A percentile compares a stretch with the other conserved stretches of the same genome.
These are phyloP conservation scores for Penaeus monodon DNA, from an alignment of 2,888 invertebrate species.

Conservation along the genomic window DNA sequence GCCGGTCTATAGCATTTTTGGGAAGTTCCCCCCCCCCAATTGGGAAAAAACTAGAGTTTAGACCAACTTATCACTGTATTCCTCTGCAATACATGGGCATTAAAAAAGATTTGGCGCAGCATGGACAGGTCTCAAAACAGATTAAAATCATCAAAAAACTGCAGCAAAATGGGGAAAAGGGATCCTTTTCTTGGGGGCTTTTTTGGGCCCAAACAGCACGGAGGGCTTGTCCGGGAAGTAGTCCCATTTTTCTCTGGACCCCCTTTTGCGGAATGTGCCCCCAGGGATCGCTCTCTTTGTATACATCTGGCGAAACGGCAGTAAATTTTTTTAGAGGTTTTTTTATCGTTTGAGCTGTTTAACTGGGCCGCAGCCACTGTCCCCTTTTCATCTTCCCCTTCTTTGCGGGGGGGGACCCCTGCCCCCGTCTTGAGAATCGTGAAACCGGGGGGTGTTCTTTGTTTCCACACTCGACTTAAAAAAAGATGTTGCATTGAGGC, in stretches of 20 bases:
- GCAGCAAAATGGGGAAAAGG: conserved; percentile 37
- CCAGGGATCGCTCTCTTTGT: conserved; percentile 30
- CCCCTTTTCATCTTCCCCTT: conserved; percentile 40
- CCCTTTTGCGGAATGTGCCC: conserved; percentile 43
- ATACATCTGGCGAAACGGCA: conserved; percentile 45
- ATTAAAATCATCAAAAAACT: conserved; percentile 24
- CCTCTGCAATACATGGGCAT: conserved; percentile 43
- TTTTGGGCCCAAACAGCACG: background rate
- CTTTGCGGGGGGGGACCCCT: conserved; percentile 41
- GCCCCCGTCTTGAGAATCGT: conserved; percentile 33
- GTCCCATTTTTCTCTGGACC: conserved; percentile 48
- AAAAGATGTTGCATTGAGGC: conserved; percentile 49
- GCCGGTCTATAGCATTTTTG: conserved; percentile 31
- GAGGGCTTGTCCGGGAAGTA: conserved; percentile 41
- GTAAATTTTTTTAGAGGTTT: conserved; percentile 29
- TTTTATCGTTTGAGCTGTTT: background rate
- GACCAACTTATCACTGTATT: conserved; percentile 5
- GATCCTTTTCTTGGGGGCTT: conserved; percentile 23
- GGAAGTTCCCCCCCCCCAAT: conserved; percentile 35
- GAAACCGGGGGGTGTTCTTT: conserved; percentile 48
- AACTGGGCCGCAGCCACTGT: conserved; percentile 23
- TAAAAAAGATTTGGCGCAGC: conserved; percentile 26
- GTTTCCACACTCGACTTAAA: conserved; percentile 51
- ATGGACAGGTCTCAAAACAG: conserved; percentile 45
- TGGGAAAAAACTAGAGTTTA: conserved; percentile 28